These are phyloP conservation scores for Cosmia pyralina DNA, from an alignment of 2,888 invertebrate genomes.

Conservation along the genomic window DNA sequence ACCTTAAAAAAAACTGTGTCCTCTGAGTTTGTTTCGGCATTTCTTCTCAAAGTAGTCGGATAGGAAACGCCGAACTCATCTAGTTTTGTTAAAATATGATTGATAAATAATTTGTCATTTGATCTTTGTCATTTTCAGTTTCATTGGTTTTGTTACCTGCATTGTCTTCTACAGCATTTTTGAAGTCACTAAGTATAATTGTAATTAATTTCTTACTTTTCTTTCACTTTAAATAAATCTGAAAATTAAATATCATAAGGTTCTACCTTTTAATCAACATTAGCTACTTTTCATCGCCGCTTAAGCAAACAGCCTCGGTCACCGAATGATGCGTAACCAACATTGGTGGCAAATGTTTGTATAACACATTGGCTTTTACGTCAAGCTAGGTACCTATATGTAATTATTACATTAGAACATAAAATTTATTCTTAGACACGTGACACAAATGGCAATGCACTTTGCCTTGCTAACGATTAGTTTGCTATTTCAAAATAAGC, in stretches of 20 bases:
- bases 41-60: neutral
- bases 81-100: neutral
- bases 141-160: neutral
- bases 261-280: constrained; percentile 13
- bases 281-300: constrained; percentile 6
- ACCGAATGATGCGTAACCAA: neutral
- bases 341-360: constrained; percentile 29
- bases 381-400: neutral
- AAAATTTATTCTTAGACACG: neutral
- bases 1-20: neutral
- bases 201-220: neutral
- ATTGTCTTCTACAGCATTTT: neutral
- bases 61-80: neutral
- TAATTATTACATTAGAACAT: constrained; percentile 13
- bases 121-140: neutral
- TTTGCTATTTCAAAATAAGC: constrained; percentile 13
- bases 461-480: constrained; percentile 21
- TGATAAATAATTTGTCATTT: neutral
- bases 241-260: neutral
- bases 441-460: constrained; percentile 37
- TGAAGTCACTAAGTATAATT: neutral
- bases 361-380: constrained; percentile 13
- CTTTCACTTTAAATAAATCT: neutral
- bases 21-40: neutral
- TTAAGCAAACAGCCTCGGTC: constrained; percentile 17